Base-by-base conservation (phyloP, 2,888 invertebrate species). In the Epsilonema sp. region DNA sequence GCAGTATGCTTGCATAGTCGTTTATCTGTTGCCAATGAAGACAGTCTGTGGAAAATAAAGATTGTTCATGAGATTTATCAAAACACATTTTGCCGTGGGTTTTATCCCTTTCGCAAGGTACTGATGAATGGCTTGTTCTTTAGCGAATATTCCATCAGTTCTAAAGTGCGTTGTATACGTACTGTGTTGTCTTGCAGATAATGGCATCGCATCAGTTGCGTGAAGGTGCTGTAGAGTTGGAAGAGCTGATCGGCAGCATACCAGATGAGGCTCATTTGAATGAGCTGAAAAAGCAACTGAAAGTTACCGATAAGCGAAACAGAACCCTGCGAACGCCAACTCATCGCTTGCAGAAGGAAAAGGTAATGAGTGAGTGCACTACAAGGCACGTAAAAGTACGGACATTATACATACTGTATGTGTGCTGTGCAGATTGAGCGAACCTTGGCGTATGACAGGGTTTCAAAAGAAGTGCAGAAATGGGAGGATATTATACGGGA, bases 391-490 rank as follows among this genome's bases (percentile, higher is more conserved):
- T 42, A 31, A 42, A 42, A 42, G n/a, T n/a, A n/a, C n/a, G n/a
- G n/a, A n/a, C n/a, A n/a, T n/a, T n/a, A n/a, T n/a, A n/a, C n/a
- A 31, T 24, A 5, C 5, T 24, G 26, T 26, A 11, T n/a, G n/a
- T n/a, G n/a, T n/a, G n/a, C n/a, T n/a, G n/a, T 42, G 19, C 26
- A 47, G 47, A 37, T 47, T 13, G 44, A 49, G 26, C 43, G 49
- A 11, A 16, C 13, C 11, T 21, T 49, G 2, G 46, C 49, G 3
- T 49, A 49, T 22, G 21, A 37, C 8, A 3, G 20, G 13, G 24
- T 26, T 2, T 58, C 57, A 20, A 20, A 26, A 22, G 26, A 47
- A 38, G 21, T 49, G 19, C 19, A 37, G 8, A 38, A 40, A 23
- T 49, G 49, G 49, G 37, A 49, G 19, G 40, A 31, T 20, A 39